Conservation (phyloP, 2,888 invertebrate genomes). For the Drosophila emarginata region DNA sequence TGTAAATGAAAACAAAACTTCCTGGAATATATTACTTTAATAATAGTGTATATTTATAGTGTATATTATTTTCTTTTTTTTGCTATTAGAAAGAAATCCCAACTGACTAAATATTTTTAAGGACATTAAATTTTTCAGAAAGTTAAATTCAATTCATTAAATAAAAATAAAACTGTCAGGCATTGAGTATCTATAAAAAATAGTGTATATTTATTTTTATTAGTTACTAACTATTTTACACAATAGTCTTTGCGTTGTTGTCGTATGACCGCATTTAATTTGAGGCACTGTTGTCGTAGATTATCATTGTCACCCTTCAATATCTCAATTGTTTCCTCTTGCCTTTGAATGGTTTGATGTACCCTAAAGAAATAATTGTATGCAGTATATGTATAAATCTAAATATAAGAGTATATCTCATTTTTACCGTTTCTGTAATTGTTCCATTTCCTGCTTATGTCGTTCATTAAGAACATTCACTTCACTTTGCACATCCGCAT, state of each 20-base stretch:
- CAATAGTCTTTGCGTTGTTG: conserved; percentile 89
- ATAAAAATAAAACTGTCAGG: too few relatives aligned
- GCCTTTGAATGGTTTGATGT: conserved; percentile 90
- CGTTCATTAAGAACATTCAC: conserved; percentile 86
- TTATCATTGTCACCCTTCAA: conserved; percentile 88
- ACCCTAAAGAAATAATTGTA: conserved; percentile 84
- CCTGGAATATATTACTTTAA: too few relatives aligned
- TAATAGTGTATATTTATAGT: too few relatives aligned
- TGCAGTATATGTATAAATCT: too few relatives aligned
- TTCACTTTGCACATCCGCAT: conserved; percentile 86
- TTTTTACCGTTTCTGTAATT: conserved; percentile 89
- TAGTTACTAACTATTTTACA: conserved; percentile 72
- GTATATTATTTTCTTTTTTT: too few relatives aligned
- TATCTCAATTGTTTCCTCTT: conserved; percentile 89
- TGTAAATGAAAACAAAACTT: too few relatives aligned
- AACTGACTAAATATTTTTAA: too few relatives aligned
- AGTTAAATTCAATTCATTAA: too few relatives aligned
- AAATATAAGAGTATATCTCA: neutral
- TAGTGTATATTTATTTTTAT: neutral
- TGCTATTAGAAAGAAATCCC: too few relatives aligned
- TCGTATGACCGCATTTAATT: conserved; percentile 89
- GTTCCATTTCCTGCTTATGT: conserved; percentile 89
- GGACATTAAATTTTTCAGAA: neutral
- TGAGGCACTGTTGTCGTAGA: conserved; percentile 88
- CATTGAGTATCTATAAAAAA: neutral